A percentile compares a stretch with the other conserved stretches of the same genome.
phyloP scores from a whole-genome alignment of 2,888 invertebrate genomes.

The Temnothorax unifasciatus region DNA sequence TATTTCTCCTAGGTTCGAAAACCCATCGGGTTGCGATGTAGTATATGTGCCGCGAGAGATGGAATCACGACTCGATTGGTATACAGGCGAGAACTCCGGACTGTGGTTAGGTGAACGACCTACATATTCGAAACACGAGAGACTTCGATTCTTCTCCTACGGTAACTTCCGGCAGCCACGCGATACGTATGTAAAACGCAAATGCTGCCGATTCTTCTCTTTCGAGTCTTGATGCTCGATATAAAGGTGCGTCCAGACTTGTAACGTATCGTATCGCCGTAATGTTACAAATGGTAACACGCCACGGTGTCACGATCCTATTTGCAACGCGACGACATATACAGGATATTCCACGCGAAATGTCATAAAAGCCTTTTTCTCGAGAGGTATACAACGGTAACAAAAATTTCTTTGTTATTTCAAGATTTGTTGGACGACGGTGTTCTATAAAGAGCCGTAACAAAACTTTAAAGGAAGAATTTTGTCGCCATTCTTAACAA shows the following conservation, averaged over 20 bases:
- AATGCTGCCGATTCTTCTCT: slow-evolving; percentile 46
- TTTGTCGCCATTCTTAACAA: slow-evolving; percentile 1
- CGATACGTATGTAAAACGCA: slow-evolving; percentile 53
- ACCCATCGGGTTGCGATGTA: slow-evolving; percentile 25
- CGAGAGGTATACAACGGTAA: not conserved
- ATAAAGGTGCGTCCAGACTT: slow-evolving; percentile 33
- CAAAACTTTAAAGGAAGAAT: not conserved
- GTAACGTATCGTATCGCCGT: slow-evolving; percentile 30
- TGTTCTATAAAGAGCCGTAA: not conserved
- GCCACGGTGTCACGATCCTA: not conserved
- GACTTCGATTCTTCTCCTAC: slow-evolving; percentile 52
- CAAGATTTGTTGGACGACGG: not conserved
- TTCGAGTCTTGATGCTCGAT: slow-evolving; percentile 15
- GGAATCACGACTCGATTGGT: slow-evolving; percentile 49
- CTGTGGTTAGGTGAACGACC: slow-evolving; percentile 53
- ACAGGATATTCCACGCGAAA: slow-evolving; percentile 10
- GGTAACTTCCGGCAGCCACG: slow-evolving; percentile 47
- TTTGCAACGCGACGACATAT: not conserved
- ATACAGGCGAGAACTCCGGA: slow-evolving; percentile 35
- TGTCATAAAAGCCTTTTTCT: not conserved
- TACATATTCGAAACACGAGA: slow-evolving; percentile 53
- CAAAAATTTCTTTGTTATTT: not conserved
- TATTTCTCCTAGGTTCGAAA: slow-evolving; percentile 33
- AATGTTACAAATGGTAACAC: slow-evolving; percentile 22
- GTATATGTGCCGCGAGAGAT: slow-evolving; percentile 24